Percentiles rank a stretch among this genome's conserved stretches.
These are phyloP conservation scores for Glossophaga mutica DNA, from an alignment of 2,797 vertebrate genomes.

Conservation along the genomic window DNA sequence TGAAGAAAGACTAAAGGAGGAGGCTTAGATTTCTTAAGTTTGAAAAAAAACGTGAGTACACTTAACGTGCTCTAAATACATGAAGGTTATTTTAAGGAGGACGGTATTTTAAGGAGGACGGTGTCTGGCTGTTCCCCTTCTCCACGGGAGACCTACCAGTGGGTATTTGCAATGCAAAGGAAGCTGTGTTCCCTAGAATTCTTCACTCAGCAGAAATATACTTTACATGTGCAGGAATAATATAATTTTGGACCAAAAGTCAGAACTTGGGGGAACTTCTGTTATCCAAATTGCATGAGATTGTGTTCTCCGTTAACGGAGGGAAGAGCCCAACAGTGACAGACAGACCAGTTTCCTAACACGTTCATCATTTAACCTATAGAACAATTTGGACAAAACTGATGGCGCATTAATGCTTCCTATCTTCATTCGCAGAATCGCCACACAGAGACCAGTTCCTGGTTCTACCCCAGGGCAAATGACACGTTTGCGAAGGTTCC, in stretches of 20 bases:
- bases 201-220: not conserved
- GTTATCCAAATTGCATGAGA: not conserved
- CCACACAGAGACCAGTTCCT: not conserved
- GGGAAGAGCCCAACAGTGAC: not conserved
- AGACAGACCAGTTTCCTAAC: not conserved
- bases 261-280: not conserved
- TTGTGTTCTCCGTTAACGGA: not conserved
- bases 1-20: not conserved
- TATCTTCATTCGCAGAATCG: not conserved
- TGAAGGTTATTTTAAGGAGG: not conserved
- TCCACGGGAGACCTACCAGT: not conserved
- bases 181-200: not conserved
- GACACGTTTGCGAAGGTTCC: not conserved
- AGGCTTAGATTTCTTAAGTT: not conserved
- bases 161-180: not conserved
- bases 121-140: not conserved
- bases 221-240: not conserved
- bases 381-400: not conserved
- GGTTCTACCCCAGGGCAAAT: not conserved
- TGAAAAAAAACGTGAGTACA: not conserved
- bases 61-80: not conserved
- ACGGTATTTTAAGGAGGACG: not conserved
- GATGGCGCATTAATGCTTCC: not conserved
- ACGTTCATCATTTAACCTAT: not conserved
- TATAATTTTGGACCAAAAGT: not conserved